Evolutionary conservation across 2,113 vertebrate genomes (phyloP), one percentile per base, ranked within the genome.

Genomic region (Scophthalmus maximus): DNA sequence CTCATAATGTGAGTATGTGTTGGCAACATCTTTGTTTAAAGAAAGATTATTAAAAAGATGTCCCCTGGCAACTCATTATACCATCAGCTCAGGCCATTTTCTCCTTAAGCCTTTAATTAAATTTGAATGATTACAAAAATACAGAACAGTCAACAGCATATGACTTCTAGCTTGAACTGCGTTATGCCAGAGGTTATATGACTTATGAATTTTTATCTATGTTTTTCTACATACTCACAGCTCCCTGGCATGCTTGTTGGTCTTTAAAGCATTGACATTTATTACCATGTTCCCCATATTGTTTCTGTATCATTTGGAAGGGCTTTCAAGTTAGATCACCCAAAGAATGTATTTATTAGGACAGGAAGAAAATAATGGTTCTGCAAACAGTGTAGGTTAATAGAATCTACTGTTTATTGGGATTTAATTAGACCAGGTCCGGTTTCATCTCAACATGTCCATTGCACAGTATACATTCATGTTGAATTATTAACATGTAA

Each of bases 21-120:
- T 92, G 87, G 89, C 90, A 92, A 91, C 86, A 86, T 93, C 91
- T 93, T 92, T 91, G 87, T 93, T 92, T 92, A 90, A 92, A 91
- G 80, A 73, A 77, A 87, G 86, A 92, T 89, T 92, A 92, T 92
- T 92, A 93, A 91, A 91, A 92, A 89, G 32, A 92, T 91, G 85
- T 93, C 92, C 90, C 80, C 67, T 71, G 88, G 93, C 92, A 89
- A 87, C 92, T 93, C 92, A 92, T 94, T 94, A 94, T 91, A 93
- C 79, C 82, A 87, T 92, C 87, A 86, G 80, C 87, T 91, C 68
- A 63, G 90, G 90, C 90, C 83, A 90, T 93, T 92, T 86, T 85
- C 80, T 88, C 81, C 79, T 84, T 63, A 83, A 89, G 84, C 79
- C 86, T 88, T 93, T 93, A 94, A 94, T 93, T 94, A 91, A 94